Percentiles rank a stretch among this genome's conserved stretches.
Conservation (phyloP, 2,797 vertebrate species). For the Gallirallus australis region DNA sequence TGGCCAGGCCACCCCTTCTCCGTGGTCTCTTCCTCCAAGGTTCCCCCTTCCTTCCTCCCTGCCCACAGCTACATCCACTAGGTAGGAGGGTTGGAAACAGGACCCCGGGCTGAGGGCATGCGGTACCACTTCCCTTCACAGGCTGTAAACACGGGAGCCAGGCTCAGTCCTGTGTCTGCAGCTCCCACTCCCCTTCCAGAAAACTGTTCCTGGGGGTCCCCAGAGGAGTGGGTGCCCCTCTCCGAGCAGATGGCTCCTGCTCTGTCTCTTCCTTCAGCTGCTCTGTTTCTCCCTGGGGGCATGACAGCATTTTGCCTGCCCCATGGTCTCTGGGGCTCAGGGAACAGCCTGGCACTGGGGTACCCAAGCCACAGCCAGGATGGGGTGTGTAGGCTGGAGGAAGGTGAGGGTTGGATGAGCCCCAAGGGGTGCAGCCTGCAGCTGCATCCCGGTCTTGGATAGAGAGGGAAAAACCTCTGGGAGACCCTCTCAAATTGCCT, state of each 20-base stretch:
- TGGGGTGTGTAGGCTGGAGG: neutral
- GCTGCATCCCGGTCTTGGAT: too few relatives aligned
- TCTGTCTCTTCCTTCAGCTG: neutral
- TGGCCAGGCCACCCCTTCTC: neutral
- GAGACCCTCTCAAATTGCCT: neutral
- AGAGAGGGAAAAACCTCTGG: neutral
- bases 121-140: neutral
- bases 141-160: neutral
- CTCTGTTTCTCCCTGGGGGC: neutral
- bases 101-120: accelerated
- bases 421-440: neutral
- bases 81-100: neutral
- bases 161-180: neutral
- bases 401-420: neutral
- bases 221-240: neutral
- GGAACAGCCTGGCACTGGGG: accelerated
- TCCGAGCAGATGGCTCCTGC: conserved; percentile 30
- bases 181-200: accelerated
- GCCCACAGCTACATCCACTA: neutral
- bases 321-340: neutral
- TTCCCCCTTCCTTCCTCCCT: neutral
- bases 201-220: neutral
- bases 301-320: neutral
- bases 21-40: neutral
- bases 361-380: neutral